Conservation (phyloP, 2,797 vertebrate species). For the Halcyon chelicuti region DNA sequence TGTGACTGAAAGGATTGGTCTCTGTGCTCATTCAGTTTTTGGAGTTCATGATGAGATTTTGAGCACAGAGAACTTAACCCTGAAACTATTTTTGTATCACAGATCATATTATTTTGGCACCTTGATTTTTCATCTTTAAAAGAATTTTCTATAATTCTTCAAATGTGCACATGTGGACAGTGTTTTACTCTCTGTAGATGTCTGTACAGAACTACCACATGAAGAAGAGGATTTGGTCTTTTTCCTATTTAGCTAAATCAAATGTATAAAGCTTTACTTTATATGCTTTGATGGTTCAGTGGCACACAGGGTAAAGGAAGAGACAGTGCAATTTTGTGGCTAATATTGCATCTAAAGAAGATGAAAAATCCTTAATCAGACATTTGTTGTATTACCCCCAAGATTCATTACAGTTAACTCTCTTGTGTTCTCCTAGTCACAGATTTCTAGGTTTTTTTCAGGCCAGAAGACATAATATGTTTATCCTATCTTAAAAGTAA, state of each 20-base stretch:
- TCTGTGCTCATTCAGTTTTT: neutral
- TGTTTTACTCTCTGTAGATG: neutral
- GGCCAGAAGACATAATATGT: neutral
- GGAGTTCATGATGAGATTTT: constrained; percentile 16
- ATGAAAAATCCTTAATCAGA: neutral
- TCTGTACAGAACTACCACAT: neutral
- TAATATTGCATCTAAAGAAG: neutral
- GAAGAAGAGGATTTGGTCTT: neutral
- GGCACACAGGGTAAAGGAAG: neutral
- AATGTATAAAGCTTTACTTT: neutral
- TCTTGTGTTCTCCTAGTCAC: neutral
- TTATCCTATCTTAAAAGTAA: neutral
- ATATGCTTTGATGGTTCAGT: neutral
- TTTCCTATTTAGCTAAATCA: neutral
- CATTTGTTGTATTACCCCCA: neutral
- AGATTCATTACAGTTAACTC: neutral
- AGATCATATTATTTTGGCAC: neutral
- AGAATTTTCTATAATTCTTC: neutral
- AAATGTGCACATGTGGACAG: neutral
- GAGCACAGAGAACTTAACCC: neutral
- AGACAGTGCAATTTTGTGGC: neutral
- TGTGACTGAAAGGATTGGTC: neutral
- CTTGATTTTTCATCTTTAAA: constrained; percentile 28
- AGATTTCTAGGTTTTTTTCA: neutral
- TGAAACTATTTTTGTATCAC: neutral